phyloP scores from a whole-genome alignment of 30 jellyfish, hydroid and myxozoan species.

The Chrysaora quinquecirrha region DNA sequence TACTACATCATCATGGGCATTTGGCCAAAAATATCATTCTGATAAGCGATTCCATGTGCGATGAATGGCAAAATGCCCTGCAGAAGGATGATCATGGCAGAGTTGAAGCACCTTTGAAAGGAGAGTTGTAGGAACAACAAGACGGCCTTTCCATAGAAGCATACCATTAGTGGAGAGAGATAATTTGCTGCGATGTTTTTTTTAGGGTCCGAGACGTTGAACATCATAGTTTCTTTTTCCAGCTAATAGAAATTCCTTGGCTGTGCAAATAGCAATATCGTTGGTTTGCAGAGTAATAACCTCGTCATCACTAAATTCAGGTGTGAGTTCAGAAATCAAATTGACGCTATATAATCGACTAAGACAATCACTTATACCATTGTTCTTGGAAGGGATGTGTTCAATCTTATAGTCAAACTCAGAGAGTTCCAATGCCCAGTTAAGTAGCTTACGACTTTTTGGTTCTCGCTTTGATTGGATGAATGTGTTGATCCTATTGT shows the following conservation, averaged over 20 bases:
- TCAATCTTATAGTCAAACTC: slow-evolving; percentile 36
- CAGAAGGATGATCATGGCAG: too few relatives aligned
- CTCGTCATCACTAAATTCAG: slow-evolving; percentile 28
- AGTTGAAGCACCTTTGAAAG: too few relatives aligned
- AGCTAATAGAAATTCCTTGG: slow-evolving; percentile 29
- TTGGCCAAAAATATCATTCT: too few relatives aligned
- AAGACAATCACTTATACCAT: slow-evolving; percentile 27
- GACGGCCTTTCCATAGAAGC: slow-evolving; percentile 1
- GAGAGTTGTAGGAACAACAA: too few relatives aligned
- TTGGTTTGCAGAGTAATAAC: slow-evolving; percentile 15
- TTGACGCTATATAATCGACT: slow-evolving; percentile 16
- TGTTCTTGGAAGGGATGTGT: slow-evolving; percentile 30
- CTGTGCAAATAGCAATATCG: slow-evolving; percentile 6
- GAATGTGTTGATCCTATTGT: slow-evolving; percentile 23
- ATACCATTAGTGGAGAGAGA: slow-evolving; percentile 9
- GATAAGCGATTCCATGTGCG: too few relatives aligned
- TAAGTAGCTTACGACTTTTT: slow-evolving; percentile 29
- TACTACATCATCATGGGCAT: too few relatives aligned
- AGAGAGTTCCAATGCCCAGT: slow-evolving; percentile 24
- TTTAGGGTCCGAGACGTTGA: too few relatives aligned
- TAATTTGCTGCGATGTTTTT: too few relatives aligned
- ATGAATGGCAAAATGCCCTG: too few relatives aligned
- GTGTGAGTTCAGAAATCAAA: slow-evolving; percentile 10
- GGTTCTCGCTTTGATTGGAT: slow-evolving; percentile 33
- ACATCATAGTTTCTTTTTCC: too few relatives aligned